Evolutionary conservation across 2,113 vertebrate genomes (phyloP), one percentile per base, ranked within the genome.

Genomic region (Donacobius atricapilla): DNA sequence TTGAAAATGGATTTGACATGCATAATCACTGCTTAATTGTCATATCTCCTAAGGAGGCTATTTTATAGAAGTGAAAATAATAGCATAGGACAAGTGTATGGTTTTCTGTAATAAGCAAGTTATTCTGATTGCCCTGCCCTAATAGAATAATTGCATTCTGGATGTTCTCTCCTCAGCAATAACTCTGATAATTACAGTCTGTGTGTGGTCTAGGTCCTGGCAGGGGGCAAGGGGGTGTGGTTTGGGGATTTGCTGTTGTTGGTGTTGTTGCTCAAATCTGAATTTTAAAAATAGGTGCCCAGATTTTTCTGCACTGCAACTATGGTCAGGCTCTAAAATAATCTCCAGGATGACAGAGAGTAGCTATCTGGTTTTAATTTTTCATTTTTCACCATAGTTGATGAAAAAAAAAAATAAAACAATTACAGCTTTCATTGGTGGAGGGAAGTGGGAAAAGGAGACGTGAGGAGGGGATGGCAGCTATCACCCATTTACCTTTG

Each of bases 141-240:
- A 91, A 89, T 83, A 30, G 71, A 66, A 72, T 88, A 88, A 90
- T 93, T 88, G 54, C 83, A 90, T 88, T 92, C 86, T 69, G 57
- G 47, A 58, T 82, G 75, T 39, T 78, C 61, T 90, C 44, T 92
- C 35, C 66, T 87, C 77, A 61, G 75, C 83, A 73, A 28, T 75
- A 90, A 66, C 56, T 77, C 68, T 88, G 70, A 37, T 79, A 64
- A 89, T 90, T 83, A 64, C 53, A 94, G 58, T 48, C 48, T 51
- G 3, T 48, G 25, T 54, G 48, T 71, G 57, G 61, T 68, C 60
- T 70, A 71, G 72, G 57, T 71, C 69, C 65, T 93, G 47, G 61
- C 73, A 53, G 48, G 72, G 54, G 63, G 80, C 60, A 91, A 60
- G 25, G 48, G 35, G 33, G n/a, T 71, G 81, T 69, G 31, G 10